Evolutionary conservation across 2,888 invertebrate genomes (phyloP).

Genomic region (Malthinus seriepunctatus): DNA sequence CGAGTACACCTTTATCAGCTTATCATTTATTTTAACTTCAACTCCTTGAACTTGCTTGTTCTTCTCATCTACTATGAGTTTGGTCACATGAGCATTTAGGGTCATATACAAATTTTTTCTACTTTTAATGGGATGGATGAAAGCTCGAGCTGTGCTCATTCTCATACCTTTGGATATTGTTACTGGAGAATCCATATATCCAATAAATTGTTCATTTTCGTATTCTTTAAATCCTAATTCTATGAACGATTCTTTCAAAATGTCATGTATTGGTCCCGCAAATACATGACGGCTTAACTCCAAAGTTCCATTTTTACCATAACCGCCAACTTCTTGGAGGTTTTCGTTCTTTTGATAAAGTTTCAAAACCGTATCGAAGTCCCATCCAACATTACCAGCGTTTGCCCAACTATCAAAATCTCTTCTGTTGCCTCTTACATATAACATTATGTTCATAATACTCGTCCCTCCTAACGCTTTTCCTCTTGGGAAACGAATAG

Average conservation of each 20-base stretch:
- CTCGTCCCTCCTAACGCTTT: slow-evolving; percentile 85
- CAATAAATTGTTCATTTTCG: slow-evolving; percentile 63
- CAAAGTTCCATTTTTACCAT: slow-evolving; percentile 27
- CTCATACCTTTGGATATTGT: slow-evolving; percentile 49
- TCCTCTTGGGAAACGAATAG: slow-evolving; percentile 89
- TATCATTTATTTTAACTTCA: slow-evolving; percentile 44
- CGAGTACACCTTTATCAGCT: slow-evolving; percentile 55
- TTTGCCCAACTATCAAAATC: slow-evolving; percentile 87
- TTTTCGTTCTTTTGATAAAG: slow-evolving; percentile 86
- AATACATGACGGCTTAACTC: slow-evolving; percentile 1
- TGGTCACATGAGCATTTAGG: slow-evolving; percentile 60
- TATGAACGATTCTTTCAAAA: slow-evolving; percentile 23
- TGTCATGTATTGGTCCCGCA: slow-evolving; percentile 14
- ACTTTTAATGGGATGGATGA: slow-evolving; percentile 53
- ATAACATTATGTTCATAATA: slow-evolving; percentile 88
- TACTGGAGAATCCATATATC: slow-evolving; percentile 32
- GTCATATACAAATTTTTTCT: slow-evolving; percentile 62
- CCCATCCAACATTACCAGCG: slow-evolving; percentile 84
- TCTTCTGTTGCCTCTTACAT: slow-evolving; percentile 81
- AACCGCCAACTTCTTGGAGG: slow-evolving; percentile 47
- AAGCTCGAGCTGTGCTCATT: slow-evolving; percentile 52
- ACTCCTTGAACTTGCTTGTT: slow-evolving; percentile 51
- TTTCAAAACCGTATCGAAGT: slow-evolving; percentile 75
- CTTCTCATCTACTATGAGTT: slow-evolving; percentile 46
- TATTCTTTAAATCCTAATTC: slow-evolving; percentile 48